Evolutionary conservation across 2,888 invertebrate genomes (phyloP).

Genomic region (Elegia similella): DNA sequence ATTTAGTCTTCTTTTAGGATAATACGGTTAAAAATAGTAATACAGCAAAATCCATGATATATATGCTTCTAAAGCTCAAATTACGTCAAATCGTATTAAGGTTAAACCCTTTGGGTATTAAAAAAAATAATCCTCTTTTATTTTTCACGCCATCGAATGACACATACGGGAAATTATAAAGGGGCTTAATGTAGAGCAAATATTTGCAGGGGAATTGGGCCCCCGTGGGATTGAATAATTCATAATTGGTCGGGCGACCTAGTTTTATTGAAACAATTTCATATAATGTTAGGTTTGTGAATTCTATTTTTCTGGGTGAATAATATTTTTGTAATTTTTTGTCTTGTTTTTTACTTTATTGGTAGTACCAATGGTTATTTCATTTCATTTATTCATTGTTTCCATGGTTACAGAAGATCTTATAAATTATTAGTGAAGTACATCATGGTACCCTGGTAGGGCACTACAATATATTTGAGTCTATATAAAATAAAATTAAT

Average conservation of each 20-base stretch:
- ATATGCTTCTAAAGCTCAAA: neutral
- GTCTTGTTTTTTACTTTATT: too few species aligned
- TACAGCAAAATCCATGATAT: neutral
- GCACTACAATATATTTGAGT: too few species aligned
- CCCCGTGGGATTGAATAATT: constrained; percentile 2
- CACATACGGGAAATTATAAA: constrained; percentile 1
- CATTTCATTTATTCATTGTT: too few species aligned
- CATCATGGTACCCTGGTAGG: too few species aligned
- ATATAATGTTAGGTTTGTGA: neutral
- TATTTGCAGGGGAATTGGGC: neutral
- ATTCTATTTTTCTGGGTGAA: too few species aligned
- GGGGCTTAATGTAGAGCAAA: neutral
- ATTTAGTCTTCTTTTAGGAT: too few species aligned
- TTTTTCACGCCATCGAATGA: neutral
- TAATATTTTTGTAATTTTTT: too few species aligned
- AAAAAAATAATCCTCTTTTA: neutral
- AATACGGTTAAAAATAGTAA: too few species aligned
- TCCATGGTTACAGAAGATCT: too few species aligned
- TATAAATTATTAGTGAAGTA: too few species aligned
- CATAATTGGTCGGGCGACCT: neutral
- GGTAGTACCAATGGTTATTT: too few species aligned
- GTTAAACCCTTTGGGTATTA: neutral
- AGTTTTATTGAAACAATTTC: neutral
- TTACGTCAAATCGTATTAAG: neutral
- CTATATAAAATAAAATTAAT: too few species aligned